Conservation (phyloP, 1,140 invertebrate species). For the Bombus waltoni region DNA sequence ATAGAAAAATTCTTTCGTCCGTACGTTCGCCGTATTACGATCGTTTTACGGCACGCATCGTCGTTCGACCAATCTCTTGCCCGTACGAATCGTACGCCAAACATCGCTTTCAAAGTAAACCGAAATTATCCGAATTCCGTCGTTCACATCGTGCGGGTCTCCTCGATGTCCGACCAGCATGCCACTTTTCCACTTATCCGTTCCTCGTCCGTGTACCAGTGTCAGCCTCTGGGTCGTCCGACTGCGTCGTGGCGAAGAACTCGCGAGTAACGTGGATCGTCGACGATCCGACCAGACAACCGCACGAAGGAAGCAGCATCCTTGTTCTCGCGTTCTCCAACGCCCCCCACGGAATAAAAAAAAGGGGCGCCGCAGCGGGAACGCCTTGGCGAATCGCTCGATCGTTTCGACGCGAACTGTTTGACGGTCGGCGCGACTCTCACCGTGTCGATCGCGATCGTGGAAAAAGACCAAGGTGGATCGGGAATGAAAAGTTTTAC, state of each 20-base stretch:
- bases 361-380: slow-evolving; percentile 22
- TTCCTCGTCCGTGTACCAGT: background rate
- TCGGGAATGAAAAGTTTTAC: slow-evolving; percentile 46
- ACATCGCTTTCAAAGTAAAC: background rate
- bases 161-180: slow-evolving; percentile 17
- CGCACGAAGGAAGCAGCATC: slow-evolving; percentile 27
- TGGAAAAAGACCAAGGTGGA: background rate
- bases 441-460: background rate
- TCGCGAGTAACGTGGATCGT: background rate
- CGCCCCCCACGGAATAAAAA: slow-evolving; percentile 10
- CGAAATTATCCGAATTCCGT: background rate
- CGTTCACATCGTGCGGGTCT: background rate
- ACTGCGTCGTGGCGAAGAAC: background rate
- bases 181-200: slow-evolving; percentile 55
- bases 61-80: background rate
- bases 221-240: background rate
- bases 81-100: background rate
- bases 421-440: background rate
- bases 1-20: too few species aligned
- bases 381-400: slow-evolving; percentile 33
- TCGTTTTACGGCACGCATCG: too few species aligned
- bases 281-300: background rate
- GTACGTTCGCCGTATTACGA: too few species aligned
- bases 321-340: slow-evolving; percentile 33
- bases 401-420: background rate